Percentiles rank a stretch among this genome's conserved stretches.
phyloP scores from a whole-genome alignment of 30 jellyfish, hydroid and myxozoan species.

The Mastigias papua region DNA sequence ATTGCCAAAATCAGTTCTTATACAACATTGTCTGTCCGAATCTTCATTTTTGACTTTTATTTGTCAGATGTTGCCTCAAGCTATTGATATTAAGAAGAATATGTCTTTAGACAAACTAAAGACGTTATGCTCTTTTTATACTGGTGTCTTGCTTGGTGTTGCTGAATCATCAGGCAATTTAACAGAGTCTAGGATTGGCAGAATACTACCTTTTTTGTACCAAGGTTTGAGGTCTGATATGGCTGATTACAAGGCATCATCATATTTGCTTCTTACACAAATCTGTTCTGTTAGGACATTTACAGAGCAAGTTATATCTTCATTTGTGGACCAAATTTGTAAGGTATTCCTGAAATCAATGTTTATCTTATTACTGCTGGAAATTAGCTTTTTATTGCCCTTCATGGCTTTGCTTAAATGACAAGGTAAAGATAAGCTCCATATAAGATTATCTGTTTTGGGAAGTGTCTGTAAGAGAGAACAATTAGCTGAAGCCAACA shows the following conservation, averaged over 20 bases:
- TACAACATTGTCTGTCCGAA: conserved; percentile 69
- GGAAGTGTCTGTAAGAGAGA: too few species aligned
- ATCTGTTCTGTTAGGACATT: conserved; percentile 47
- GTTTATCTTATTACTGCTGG: too few species aligned
- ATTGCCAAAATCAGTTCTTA: conserved; percentile 65
- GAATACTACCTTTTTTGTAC: conserved; percentile 64
- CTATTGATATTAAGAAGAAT: conserved; percentile 29
- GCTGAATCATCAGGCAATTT: conserved; percentile 51
- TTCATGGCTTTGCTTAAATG: too few species aligned
- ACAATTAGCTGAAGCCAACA: too few species aligned
- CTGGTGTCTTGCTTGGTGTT: conserved; percentile 75
- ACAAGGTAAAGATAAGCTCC: too few species aligned
- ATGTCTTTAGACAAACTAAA: conserved; percentile 50
- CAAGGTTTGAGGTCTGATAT: conserved; percentile 75
- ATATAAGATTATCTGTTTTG: too few species aligned
- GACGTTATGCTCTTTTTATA: conserved; percentile 76
- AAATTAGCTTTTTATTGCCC: too few species aligned
- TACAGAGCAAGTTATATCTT: conserved; percentile 35
- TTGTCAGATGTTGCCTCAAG: conserved; percentile 77
- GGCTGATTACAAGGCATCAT: conserved; percentile 73
- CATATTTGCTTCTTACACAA: conserved; percentile 77
- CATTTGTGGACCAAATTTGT: conserved; percentile 65
- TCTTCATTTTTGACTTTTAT: conserved; percentile 54
- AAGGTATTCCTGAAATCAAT: conserved; percentile 78
- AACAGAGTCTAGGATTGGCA: conserved; percentile 54